Evolutionary conservation across 2,797 vertebrate genomes (phyloP).

Genomic region (Enoplosus armatus): DNA sequence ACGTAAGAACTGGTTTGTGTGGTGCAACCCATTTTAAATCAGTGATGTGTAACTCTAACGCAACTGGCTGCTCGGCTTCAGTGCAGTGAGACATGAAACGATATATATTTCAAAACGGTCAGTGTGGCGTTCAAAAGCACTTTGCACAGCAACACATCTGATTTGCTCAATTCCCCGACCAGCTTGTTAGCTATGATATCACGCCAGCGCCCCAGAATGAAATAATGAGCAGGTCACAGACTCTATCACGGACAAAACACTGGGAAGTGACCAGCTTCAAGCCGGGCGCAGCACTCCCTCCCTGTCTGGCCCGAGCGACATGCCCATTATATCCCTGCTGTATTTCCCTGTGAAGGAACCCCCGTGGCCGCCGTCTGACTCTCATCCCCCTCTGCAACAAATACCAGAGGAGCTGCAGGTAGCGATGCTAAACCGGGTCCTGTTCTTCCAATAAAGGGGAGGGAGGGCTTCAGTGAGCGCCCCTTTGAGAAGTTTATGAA

Average conservation of each 20-base stretch:
- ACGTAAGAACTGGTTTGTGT: not conserved
- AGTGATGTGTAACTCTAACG: not conserved
- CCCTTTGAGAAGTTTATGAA: conserved; percentile 82
- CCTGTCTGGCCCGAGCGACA: conserved; percentile 18
- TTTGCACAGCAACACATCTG: not conserved
- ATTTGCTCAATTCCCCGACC: conserved; percentile 30
- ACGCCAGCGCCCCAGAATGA: conserved; percentile 42
- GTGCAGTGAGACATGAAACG: not conserved
- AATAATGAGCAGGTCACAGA: conserved; percentile 67
- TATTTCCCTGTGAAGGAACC: conserved; percentile 54
- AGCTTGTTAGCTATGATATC: conserved; percentile 57
- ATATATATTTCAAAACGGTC: not conserved
- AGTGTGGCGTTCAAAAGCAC: not conserved
- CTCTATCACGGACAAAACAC: conserved; percentile 64
- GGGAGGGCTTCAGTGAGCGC: conserved; percentile 51
- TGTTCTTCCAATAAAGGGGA: conserved; percentile 22
- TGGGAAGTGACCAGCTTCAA: conserved; percentile 71
- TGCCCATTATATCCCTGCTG: conserved; percentile 64
- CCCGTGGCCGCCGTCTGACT: conserved; percentile 50
- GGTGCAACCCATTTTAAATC: not conserved
- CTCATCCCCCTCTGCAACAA: conserved; percentile 50
- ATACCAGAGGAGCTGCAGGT: conserved; percentile 70
- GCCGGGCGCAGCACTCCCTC: conserved; percentile 34
- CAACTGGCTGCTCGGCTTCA: too few species aligned
- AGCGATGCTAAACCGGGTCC: conserved; percentile 52